Percentiles rank a stretch among this genome's conserved stretches.
Conservation (phyloP, 2,888 invertebrate genomes). For the Campopleginae sp. region DNA sequence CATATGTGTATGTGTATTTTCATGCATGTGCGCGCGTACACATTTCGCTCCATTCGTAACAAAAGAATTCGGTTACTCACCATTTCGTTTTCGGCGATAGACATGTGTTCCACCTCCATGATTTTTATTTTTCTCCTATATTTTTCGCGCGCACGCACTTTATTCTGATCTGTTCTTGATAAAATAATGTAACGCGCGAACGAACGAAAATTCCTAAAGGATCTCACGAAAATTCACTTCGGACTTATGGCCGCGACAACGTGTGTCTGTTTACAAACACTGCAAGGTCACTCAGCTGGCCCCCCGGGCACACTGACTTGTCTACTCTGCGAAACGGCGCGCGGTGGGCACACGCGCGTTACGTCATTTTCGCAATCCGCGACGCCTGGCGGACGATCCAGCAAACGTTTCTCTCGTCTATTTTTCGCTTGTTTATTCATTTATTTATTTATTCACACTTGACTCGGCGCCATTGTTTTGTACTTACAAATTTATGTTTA, state of each 20-base stretch:
- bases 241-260: constrained; percentile 83
- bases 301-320: constrained; percentile 70
- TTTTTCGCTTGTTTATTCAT: background rate
- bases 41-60: constrained; percentile 30
- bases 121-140: constrained; percentile 9
- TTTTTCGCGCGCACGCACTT: background rate
- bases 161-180: constrained; percentile 13
- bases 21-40: constrained; percentile 1
- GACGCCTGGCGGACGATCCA: constrained; percentile 11
- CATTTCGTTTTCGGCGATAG: constrained; percentile 80
- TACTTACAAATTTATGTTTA: background rate
- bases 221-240: constrained; percentile 50
- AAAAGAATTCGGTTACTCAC: constrained; percentile 73
- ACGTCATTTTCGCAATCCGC: constrained; percentile 57
- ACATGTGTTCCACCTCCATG: constrained; percentile 80
- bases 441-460: background rate
- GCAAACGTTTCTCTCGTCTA: background rate
- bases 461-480: background rate
- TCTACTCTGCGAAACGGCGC: constrained; percentile 63
- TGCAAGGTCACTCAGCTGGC: constrained; percentile 88
- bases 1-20: background rate
- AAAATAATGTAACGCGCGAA: constrained; percentile 4
- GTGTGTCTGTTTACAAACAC: constrained; percentile 92
- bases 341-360: constrained; percentile 67
- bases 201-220: background rate